A percentile compares a stretch with the other conserved stretches of the same genome.
Evolutionary conservation across 2,113 vertebrate genomes (phyloP).

Genomic region (Fregata magnificens): DNA sequence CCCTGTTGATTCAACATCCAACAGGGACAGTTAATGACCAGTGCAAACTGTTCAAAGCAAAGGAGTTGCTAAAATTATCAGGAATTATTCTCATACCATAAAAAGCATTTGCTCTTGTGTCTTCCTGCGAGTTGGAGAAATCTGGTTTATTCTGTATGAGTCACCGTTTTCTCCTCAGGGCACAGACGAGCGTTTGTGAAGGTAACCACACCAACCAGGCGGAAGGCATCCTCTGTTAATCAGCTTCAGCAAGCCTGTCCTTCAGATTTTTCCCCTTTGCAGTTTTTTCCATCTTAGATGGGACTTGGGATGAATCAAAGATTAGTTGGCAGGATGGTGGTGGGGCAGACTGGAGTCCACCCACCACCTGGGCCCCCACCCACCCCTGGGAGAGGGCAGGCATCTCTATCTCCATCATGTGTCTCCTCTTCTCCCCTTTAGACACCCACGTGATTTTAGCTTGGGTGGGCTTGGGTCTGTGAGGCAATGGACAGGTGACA

Average conservation of each 20-base stretch:
- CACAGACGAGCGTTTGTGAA: not conserved
- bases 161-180: not conserved
- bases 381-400: not conserved
- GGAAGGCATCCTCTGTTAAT: not conserved
- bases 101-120: not conserved
- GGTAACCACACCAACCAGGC: not conserved
- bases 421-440: not conserved
- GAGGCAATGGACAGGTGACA: not conserved
- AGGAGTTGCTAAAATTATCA: not conserved
- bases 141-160: not conserved
- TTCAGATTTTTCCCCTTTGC: not conserved
- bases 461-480: not conserved
- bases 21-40: too few species aligned
- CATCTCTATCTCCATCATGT: not conserved
- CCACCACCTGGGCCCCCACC: not conserved
- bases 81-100: not conserved
- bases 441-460: not conserved
- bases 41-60: not conserved
- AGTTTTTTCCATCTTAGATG: not conserved
- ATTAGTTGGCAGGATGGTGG: not conserved
- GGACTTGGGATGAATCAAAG: not conserved
- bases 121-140: not conserved
- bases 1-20: not conserved
- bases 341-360: not conserved
- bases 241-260: not conserved